Conservation (phyloP, 2,797 vertebrate genomes). For the Gallirallus australis region DNA sequence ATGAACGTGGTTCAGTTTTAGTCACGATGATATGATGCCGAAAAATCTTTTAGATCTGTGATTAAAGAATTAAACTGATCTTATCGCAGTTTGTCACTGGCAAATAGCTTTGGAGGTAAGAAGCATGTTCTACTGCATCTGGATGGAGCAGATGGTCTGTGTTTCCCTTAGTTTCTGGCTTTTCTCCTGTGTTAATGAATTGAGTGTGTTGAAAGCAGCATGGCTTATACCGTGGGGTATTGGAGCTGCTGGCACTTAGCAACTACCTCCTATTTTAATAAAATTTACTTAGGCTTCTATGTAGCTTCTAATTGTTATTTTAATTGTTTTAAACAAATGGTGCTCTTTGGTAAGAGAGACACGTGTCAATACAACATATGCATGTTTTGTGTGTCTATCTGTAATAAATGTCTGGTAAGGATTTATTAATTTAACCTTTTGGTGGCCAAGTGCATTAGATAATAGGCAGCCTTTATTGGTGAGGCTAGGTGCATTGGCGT, state of each 20-base stretch:
- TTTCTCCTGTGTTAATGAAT: slow-evolving; percentile 73
- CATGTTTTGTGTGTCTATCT: background rate
- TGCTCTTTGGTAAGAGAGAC: background rate
- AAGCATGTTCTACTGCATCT: slow-evolving; percentile 79
- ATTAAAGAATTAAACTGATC: slow-evolving; percentile 44
- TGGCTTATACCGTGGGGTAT: slow-evolving; percentile 23
- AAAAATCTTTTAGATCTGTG: slow-evolving; percentile 4
- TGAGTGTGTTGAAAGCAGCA: slow-evolving; percentile 45
- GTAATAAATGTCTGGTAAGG: background rate
- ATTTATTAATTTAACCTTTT: slow-evolving; percentile 17
- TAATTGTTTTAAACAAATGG: background rate
- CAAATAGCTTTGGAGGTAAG: slow-evolving; percentile 65
- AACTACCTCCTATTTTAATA: slow-evolving; percentile 52
- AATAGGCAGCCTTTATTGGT: background rate
- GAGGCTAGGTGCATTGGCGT: background rate
- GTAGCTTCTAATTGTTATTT: slow-evolving; percentile 27
- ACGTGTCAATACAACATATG: background rate
- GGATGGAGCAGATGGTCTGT: slow-evolving; percentile 78
- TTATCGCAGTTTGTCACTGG: slow-evolving; percentile 22
- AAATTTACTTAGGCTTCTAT: background rate
- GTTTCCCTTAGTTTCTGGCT: slow-evolving; percentile 73
- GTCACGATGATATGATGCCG: background rate
- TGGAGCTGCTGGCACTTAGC: slow-evolving; percentile 72
- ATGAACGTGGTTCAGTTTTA: background rate
- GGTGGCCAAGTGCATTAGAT: background rate